These are phyloP conservation scores for Rutilus rutilus DNA, from an alignment of 2,113 vertebrate genomes.

Conservation along the genomic window DNA sequence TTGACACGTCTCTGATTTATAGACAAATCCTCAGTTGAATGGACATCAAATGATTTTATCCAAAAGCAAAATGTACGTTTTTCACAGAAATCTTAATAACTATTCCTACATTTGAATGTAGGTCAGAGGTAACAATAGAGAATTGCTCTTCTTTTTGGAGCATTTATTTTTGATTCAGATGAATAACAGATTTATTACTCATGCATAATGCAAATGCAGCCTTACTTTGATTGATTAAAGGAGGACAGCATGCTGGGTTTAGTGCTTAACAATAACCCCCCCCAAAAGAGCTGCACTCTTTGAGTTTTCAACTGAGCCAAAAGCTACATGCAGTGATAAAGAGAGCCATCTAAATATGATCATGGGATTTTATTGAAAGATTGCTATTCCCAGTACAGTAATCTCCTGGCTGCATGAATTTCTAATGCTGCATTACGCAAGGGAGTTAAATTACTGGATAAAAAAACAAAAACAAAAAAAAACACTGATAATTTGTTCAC, in stretches of 20 bases:
- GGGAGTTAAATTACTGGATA: neutral
- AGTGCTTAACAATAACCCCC: neutral
- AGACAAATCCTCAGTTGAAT: neutral
- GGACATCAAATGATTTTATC: neutral
- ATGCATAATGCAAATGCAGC: conserved; percentile 42
- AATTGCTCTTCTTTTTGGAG: conserved; percentile 23
- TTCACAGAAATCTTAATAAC: conserved; percentile 2
- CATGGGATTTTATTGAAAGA: conserved; percentile 45
- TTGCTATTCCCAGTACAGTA: conserved; percentile 42
- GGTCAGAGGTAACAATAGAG: conserved; percentile 37
- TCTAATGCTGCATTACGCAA: conserved; percentile 37
- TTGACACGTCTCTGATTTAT: neutral
- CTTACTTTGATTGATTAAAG: conserved; percentile 40
- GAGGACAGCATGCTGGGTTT: conserved; percentile 7
- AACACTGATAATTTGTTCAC: conserved; percentile 3
- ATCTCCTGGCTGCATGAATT: conserved; percentile 39
- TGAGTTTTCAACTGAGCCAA: conserved; percentile 33
- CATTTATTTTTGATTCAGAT: conserved; percentile 30
- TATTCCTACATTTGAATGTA: conserved; percentile 1
- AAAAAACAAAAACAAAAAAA: neutral
- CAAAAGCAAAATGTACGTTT: neutral
- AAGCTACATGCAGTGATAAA: conserved; percentile 39
- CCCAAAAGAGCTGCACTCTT: conserved; percentile 7
- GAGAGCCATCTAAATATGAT: conserved; percentile 50
- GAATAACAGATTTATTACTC: conserved; percentile 37